Evolutionary conservation across 2,888 invertebrate species (phyloP).

Genomic region (Eugnorisma glareosa): DNA sequence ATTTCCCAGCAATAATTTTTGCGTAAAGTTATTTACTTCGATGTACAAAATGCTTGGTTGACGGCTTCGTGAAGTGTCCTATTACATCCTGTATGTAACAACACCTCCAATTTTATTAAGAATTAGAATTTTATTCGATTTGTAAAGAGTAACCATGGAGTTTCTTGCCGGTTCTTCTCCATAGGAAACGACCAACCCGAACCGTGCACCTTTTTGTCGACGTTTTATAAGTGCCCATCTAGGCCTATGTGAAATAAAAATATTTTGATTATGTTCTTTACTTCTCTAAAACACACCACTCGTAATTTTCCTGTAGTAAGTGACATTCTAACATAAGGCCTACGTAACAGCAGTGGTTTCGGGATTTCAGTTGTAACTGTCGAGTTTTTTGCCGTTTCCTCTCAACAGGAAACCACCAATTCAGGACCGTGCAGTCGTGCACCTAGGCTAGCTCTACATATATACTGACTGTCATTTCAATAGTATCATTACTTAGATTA

Average conservation of each 20-base stretch:
- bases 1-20: too few relatives aligned
- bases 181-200: too few relatives aligned
- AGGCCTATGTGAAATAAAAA: too few relatives aligned
- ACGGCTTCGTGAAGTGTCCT: too few relatives aligned
- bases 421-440: neutral
- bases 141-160: too few relatives aligned
- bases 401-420: neutral
- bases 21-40: too few relatives aligned
- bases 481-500: neutral
- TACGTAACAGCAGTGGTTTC: neutral
- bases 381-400: neutral
- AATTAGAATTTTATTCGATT: too few relatives aligned
- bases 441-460: neutral
- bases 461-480: neutral
- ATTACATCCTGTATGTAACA: too few relatives aligned
- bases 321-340: neutral
- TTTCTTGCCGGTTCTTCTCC: too few relatives aligned
- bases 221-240: too few relatives aligned
- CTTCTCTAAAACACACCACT: neutral
- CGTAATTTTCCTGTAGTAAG: neutral
- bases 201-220: too few relatives aligned
- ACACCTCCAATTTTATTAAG: neutral
- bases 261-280: neutral
- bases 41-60: too few relatives aligned
- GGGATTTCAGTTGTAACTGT: neutral